Conservation (phyloP, 2,888 invertebrate genomes). For the Priocnemis perturbator region DNA sequence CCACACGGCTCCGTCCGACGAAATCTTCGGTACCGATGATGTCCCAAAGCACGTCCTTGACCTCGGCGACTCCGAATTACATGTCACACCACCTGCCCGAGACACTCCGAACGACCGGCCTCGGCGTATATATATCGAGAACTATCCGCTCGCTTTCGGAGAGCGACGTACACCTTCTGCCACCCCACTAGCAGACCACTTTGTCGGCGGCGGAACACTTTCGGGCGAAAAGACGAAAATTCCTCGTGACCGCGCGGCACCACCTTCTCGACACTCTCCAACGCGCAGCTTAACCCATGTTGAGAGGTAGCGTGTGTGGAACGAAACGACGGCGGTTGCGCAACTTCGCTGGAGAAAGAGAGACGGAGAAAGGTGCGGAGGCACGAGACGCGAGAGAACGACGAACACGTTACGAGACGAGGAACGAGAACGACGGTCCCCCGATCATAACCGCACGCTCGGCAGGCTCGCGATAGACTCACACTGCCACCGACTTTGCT, state of each 20-base stretch:
- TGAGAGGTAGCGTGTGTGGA: neutral
- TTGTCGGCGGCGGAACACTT: neutral
- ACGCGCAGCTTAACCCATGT: constrained; percentile 46
- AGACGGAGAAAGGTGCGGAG: neutral
- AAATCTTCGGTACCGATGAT: constrained; percentile 4
- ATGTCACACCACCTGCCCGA: too few relatives aligned
- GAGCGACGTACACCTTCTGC: too few relatives aligned
- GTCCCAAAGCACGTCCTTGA: neutral
- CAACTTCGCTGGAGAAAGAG: too few relatives aligned
- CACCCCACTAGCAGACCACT: too few relatives aligned
- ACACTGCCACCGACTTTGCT: constrained; percentile 14
- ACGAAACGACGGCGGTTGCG: neutral
- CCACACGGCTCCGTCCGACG: neutral
- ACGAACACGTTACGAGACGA: neutral
- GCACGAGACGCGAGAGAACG: constrained; percentile 17
- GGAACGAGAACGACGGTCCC: constrained; percentile 18
- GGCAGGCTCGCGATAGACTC: constrained; percentile 51
- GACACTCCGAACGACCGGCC: too few relatives aligned
- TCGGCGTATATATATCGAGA: too few relatives aligned
- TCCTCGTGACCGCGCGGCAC: constrained; percentile 1
- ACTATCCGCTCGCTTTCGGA: too few relatives aligned
- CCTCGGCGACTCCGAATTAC: too few relatives aligned
- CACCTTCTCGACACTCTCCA: constrained; percentile 1
- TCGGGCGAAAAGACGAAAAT: neutral
- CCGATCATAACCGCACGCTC: constrained; percentile 37